Base-by-base conservation (phyloP, 2,113 vertebrate genomes). In the Rhineura floridana region DNA sequence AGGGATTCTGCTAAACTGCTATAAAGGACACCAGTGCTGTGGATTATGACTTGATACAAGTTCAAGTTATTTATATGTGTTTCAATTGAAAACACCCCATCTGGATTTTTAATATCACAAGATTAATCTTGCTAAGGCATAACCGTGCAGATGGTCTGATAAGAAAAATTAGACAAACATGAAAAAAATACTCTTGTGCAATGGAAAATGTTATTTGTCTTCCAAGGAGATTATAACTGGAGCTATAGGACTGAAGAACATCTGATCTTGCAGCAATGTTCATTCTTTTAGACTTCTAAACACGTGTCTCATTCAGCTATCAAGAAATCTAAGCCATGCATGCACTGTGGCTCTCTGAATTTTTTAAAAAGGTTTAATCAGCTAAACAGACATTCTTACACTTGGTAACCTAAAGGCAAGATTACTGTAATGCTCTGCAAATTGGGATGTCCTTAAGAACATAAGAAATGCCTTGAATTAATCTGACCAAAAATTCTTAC, bases 121-220 rank as follows among this genome's bases (percentile, higher is more conserved):
- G 97, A 98, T 98, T 98, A 98, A 98, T 98, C 98, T 98, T 96
- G 96, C 97, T 98, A 96, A 97, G 96, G 96, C 95, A 97, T 97
- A 97, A 96, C 97, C 96, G 96, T 97, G 97, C 98, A 98, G 98
- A 98, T 98, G 97, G 98, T 98, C 97, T 96, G 97, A 98, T 97
- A 98, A 96, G 95, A 98, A 97, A 98, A 98, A 98, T 98, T 98
- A 97, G 97, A 98, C 97, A 98, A 98, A 97, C 97, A 97, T 97
- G 97, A 98, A 97, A 97, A 97, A 97, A 98, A 98, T 98, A 44
- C 95, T 97, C 97, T 96, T 95, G 97, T 94, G 92, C 96, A 97
- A 97, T 98, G 97, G 97, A 95, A 96, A 97, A 97, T 97, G 96
- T 96, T 95, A 98, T 98, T 98, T 96, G 97, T 98, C 96, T 97